Base-by-base conservation (phyloP, 2,113 vertebrate species). In the Abramis brama region DNA sequence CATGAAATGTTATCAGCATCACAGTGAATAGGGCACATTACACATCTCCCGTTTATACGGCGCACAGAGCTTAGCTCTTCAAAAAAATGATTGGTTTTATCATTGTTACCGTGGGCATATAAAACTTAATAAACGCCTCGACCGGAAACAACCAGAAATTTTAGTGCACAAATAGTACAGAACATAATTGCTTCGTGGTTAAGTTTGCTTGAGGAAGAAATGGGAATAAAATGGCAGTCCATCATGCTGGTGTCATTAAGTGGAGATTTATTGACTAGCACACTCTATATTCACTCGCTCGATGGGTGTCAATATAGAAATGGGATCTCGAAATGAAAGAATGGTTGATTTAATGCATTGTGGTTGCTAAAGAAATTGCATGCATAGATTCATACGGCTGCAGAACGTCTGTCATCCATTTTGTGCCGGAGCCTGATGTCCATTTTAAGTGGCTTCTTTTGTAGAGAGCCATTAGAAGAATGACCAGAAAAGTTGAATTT, bases 361-460 rank as follows among this genome's bases (percentile, higher is more conserved):
- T 78, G 50, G 50, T 30, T 23, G 50, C 47, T 78, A 33, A 78
- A 78, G 75, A 87, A 87, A 79, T 82, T 82, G 73, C 83, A 89
- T 85, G n/a, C 76, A 71, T 84, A 87, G 73, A 79, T 86, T 71
- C 68, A 86, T 68, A 79, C 43, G 25, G 57, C 60, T 27, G 66
- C 23, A 82, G 39, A 82, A 75, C 17, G 57, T 4, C 73, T 76
- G 83, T 83, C 70, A 74, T 83, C 80, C 80, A 74, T 83, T 83
- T 87, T 78, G 74, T 83, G 47, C 47, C 9, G 30, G 23, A 45
- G 80, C 47, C 71, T 27, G 66, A 47, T 86, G 60, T 76, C 71
- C 71, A 57, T 83, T 86, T 64, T 57, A 60, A 86, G 59, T 68
- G 80, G 85, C 74, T 75, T 84, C 83, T 75, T 75, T 84, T 76